phyloP scores from a whole-genome alignment of 2,113 vertebrate species.

The Gallinago paraguaiae region DNA sequence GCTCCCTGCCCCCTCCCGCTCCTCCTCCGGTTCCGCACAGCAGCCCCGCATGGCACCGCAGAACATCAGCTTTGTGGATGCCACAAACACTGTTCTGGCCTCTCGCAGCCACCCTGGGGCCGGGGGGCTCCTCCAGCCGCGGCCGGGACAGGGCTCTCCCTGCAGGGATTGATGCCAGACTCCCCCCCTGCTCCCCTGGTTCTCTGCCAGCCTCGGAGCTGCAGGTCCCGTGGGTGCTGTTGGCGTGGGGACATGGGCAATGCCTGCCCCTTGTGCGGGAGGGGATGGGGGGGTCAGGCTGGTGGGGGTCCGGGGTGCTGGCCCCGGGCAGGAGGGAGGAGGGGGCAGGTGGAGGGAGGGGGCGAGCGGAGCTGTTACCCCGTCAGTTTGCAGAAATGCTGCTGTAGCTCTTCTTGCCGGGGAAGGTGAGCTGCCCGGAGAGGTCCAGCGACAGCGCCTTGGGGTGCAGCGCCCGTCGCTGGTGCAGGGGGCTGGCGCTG shows the following conservation, averaged over 20 bases:
- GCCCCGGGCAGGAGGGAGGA: neutral
- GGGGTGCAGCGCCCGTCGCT: constrained; percentile 76
- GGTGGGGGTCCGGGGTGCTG: neutral
- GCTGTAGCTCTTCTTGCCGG: constrained; percentile 76
- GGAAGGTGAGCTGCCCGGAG: constrained; percentile 58
- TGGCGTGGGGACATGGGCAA: accelerated
- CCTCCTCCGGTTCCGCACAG: neutral
- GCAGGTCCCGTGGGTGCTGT: neutral
- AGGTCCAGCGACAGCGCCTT: constrained; percentile 72
- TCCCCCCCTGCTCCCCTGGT: neutral
- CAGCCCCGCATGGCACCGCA: neutral
- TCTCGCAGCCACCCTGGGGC: neutral
- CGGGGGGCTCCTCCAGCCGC: neutral
- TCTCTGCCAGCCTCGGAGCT: neutral
- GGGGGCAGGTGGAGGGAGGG: neutral
- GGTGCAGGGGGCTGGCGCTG: constrained; percentile 75
- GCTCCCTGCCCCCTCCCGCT: neutral
- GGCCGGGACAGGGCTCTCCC: neutral
- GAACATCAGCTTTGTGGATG: accelerated
- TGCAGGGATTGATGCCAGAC: neutral
- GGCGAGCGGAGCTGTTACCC: constrained; percentile 59
- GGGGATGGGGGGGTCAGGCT: neutral
- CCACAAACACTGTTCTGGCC: accelerated
- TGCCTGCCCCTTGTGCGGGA: accelerated
- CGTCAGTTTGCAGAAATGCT: constrained; percentile 74